Evolutionary conservation across 2,797 vertebrate species (phyloP), one percentile per base, ranked within the genome.

Genomic region (Acanthornis magna): DNA sequence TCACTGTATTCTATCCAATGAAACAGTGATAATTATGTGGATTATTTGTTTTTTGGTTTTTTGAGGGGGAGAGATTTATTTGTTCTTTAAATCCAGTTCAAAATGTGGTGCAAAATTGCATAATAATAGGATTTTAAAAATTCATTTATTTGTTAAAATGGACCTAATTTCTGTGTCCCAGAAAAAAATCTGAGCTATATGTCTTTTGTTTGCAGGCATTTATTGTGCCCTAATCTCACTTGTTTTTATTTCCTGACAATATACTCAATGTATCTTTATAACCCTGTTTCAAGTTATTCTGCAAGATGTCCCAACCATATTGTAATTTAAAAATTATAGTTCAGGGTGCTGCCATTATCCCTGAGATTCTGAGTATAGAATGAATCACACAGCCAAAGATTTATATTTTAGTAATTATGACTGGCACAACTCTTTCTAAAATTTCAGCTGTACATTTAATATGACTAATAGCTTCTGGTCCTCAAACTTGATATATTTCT

Each of bases 61-160:
- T 32, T 1, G 3, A 6, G 2, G 2, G 6, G 6, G 2, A 22
- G 7, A 6, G 5, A 18, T 23, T n/a, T 7, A 1, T 4, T 34
- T 45, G 9, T 27, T 65, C 45, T 58, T 68, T 65, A 30, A 42
- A 82, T 16, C 9, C 38, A 5, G 1, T 62, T 88, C 66, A 45
- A 57, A 4, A 13, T 36, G 7, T 3, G 1, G 5, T 36, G 20
- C 15, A 27, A 22, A 12, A 47, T 8, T 62, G 22, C 43, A 66
- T 55, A 89, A 66, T 51, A 89, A 54, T 9, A 50, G 0, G 0
- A 11, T 32, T 48, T 58, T 47, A 7, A 30, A 5, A 79, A 51
- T 54, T 45, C 2, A 50, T 5, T 65, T 25, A 18, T 81, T 90
- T 72, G 3, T 83, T 71, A 42, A 89, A 92, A 66, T 3, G 40